Base-by-base conservation (phyloP, 2,797 vertebrate species). In the Heterohyrax brucei region DNA sequence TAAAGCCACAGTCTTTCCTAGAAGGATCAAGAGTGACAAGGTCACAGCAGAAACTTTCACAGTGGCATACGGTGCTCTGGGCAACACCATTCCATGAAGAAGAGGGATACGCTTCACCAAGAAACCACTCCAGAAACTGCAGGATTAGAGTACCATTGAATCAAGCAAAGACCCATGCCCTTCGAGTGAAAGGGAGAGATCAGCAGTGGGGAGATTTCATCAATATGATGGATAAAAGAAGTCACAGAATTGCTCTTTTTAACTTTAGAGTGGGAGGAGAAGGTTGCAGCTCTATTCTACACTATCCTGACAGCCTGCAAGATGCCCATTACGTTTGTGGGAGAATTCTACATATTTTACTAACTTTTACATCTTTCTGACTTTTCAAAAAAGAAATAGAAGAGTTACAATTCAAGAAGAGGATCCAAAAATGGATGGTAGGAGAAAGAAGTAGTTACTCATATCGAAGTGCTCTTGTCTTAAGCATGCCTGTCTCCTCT, bases 391-490 rank as follows among this genome's bases (percentile, higher is more conserved):
- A 92, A 85, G 72, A 64, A 89, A 89, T 18, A 39, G 44, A 18
- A 72, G 68, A 93, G 39, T 84, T n/a, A 91, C 96, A 92, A 82
- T 76, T 39, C 68, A 76, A 87, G 66, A 81, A 92, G 5, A 62
- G 18, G 62, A 64, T 86, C 26, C 33, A 59, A 72, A 93, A 87
- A 53, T 68, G 39, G 50, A 81, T 76, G 72, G 24, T 16, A 70
- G 80, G 19, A 73, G 28, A 87, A 77, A 87, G 21, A 53, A 93
- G 59, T 62, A 61, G 50, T 90, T 91, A 90, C 77, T 70, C 26
- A n/a, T 46, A 39, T 82, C 39, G 30, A 73, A 48, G 53, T 66
- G 53, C 10, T 78, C 64, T 73, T 46, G 46, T 75, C 33, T 68
- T 66, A 75, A 79, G 48, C 44, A 73, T 48, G 33, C 46, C 48